These are phyloP conservation scores for Oenanthe oenanthe DNA, from an alignment of 2,113 vertebrate genomes.

Conservation along the genomic window DNA sequence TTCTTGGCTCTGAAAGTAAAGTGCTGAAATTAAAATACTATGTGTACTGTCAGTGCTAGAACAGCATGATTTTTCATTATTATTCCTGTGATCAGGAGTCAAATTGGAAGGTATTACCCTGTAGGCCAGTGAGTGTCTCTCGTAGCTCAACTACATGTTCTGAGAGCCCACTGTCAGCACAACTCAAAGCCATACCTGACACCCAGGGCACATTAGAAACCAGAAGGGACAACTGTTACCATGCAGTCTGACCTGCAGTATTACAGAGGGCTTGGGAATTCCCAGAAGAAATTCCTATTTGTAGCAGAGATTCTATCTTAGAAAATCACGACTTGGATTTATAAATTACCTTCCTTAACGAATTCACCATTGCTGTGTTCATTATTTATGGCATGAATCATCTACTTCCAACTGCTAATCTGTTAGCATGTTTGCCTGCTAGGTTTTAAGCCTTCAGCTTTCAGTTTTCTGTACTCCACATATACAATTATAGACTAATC, in stretches of 20 bases:
- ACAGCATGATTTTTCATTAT: not conserved
- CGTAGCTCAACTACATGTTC: not conserved
- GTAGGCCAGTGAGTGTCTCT: not conserved
- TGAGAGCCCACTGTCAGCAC: not conserved
- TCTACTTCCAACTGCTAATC: not conserved
- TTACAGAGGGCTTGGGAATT: not conserved
- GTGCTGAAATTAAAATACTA: not conserved
- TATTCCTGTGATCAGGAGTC: not conserved
- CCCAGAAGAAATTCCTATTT: not conserved
- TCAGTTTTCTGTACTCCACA: not conserved
- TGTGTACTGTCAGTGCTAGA: not conserved
- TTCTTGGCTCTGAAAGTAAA: not conserved
- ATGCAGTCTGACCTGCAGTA: not conserved
- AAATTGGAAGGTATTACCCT: not conserved
- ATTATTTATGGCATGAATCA: not conserved
- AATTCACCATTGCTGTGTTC: not conserved
- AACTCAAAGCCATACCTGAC: not conserved
- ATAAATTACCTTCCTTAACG: not conserved
- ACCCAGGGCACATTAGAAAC: not conserved
- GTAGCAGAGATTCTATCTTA: not conserved
- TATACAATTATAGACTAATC: not conserved
- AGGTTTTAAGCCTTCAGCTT: not conserved
- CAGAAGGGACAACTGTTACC: not conserved
- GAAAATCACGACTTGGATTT: not conserved
- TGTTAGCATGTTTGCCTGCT: not conserved